Percentiles rank a stretch among this genome's conserved stretches.
Conservation (phyloP, 2,888 invertebrate genomes). For the Drosophila kokeensis region DNA sequence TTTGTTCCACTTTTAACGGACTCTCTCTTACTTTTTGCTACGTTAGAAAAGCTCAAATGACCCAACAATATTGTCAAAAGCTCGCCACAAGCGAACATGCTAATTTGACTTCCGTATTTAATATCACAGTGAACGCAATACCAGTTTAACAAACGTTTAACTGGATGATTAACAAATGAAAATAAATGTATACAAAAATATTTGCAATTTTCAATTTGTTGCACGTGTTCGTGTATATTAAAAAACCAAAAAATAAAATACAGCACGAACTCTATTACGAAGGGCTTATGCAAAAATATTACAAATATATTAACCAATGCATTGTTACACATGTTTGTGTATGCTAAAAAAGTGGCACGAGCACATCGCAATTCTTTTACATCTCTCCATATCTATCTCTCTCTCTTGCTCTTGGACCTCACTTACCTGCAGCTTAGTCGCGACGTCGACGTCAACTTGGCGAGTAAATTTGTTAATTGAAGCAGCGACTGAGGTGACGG, state of each 20-base stretch:
- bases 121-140: neutral
- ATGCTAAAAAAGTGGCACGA: neutral
- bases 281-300: neutral
- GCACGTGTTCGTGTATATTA: neutral
- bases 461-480: slow-evolving; percentile 66
- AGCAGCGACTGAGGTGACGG: slow-evolving; percentile 38
- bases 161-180: neutral
- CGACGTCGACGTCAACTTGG: slow-evolving; percentile 43
- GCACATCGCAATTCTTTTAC: slow-evolving; percentile 10
- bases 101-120: neutral
- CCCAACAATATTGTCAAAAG: neutral
- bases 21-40: neutral
- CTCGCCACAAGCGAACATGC: neutral
- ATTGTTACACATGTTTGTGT: neutral
- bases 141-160: neutral
- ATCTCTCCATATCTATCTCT: neutral
- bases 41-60: neutral
- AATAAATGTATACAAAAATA: neutral
- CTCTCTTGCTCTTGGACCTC: slow-evolving; percentile 24
- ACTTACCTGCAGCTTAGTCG: slow-evolving; percentile 65
- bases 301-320: neutral
- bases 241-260: neutral
- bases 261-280: neutral
- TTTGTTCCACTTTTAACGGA: slow-evolving; percentile 2
- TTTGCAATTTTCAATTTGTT: neutral